Conservation (phyloP, 2,888 invertebrate species). For the Rotaria magnacalcarata region DNA sequence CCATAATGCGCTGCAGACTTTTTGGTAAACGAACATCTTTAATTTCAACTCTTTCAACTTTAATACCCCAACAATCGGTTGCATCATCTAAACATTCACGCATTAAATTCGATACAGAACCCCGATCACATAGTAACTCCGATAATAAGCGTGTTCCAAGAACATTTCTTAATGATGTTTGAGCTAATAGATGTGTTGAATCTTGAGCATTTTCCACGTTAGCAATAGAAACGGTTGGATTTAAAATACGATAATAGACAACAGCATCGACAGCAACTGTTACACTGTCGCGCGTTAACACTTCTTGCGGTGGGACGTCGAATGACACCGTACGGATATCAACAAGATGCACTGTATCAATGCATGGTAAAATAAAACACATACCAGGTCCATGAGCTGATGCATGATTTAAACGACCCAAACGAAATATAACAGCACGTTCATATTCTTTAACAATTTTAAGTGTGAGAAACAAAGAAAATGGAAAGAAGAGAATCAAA, state of each 20-base stretch:
- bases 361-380: constrained; percentile 91
- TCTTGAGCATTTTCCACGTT: constrained; percentile 95
- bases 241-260: constrained; percentile 70
- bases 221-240: constrained; percentile 90
- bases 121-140: constrained; percentile 90
- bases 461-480: constrained; percentile 83
- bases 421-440: constrained; percentile 84
- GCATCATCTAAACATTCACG: constrained; percentile 69
- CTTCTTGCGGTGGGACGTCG: constrained; percentile 95
- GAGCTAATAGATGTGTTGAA: constrained; percentile 76
- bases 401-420: constrained; percentile 76
- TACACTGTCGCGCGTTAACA: constrained; percentile 89
- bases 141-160: constrained; percentile 91
- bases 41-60: constrained; percentile 87
- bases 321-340: constrained; percentile 90
- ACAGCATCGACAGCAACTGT: constrained; percentile 92
- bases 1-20: constrained; percentile 57
- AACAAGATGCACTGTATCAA: constrained; percentile 83
- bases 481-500: constrained; percentile 79
- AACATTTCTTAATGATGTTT: constrained; percentile 69
- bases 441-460: constrained; percentile 96
- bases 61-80: constrained; percentile 76
- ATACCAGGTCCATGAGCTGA: constrained; percentile 61
- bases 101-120: constrained; percentile 86
- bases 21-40: constrained; percentile 56